Percentiles rank a stretch among this genome's conserved stretches.
These are phyloP conservation scores for Tetropium fuscum DNA, from an alignment of 2,888 invertebrate genomes.

Conservation along the genomic window DNA sequence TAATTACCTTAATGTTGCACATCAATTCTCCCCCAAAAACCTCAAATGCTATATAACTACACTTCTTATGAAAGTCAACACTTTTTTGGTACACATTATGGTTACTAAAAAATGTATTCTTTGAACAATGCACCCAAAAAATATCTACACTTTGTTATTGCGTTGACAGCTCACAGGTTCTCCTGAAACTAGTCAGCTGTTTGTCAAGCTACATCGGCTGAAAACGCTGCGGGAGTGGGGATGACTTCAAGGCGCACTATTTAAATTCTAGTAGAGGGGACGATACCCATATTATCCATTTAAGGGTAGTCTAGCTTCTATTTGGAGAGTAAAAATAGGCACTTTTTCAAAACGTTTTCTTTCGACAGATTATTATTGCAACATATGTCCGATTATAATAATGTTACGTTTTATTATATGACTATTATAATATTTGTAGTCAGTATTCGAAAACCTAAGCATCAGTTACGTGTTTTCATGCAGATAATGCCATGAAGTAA, in stretches of 20 bases:
- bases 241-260: conserved; percentile 22
- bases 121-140: conserved; percentile 46
- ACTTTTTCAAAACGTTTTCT: too few relatives aligned
- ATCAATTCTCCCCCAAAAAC: conserved; percentile 45
- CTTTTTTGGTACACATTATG: conserved; percentile 54
- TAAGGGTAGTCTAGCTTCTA: too few relatives aligned
- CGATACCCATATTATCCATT: neutral
- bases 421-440: too few relatives aligned
- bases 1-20: conserved; percentile 49
- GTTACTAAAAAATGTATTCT: conserved; percentile 39
- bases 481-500: too few relatives aligned
- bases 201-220: conserved; percentile 49
- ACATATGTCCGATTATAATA: too few relatives aligned
- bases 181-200: conserved; percentile 58
- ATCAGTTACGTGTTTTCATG: too few relatives aligned
- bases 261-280: conserved; percentile 9
- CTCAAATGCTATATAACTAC: conserved; percentile 56
- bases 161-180: conserved; percentile 51
- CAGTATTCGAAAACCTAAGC: too few relatives aligned
- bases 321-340: too few relatives aligned
- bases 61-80: conserved; percentile 48
- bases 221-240: conserved; percentile 22
- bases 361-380: too few relatives aligned
- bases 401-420: too few relatives aligned
- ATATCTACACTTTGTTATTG: conserved; percentile 40